A percentile compares a stretch with the other conserved stretches of the same genome.
phyloP scores from a whole-genome alignment of 2,888 invertebrate genomes.

The Leptinotarsa haldemani region DNA sequence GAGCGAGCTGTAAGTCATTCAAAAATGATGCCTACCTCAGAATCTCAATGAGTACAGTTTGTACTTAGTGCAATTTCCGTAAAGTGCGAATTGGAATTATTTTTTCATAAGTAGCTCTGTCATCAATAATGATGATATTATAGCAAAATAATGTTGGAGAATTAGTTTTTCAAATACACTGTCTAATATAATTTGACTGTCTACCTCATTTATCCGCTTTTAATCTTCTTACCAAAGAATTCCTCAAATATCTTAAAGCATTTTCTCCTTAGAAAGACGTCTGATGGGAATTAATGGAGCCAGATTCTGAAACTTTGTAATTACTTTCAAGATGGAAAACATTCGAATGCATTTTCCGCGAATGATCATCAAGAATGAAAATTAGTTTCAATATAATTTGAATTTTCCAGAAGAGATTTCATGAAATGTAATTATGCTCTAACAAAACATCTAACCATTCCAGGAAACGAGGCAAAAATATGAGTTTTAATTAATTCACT shows the following conservation, averaged over 20 bases:
- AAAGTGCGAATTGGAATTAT: no score
- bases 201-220: neutral
- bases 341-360: neutral
- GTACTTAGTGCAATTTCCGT: no score
- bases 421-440: neutral
- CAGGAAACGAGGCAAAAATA: neutral
- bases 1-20: no score
- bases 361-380: neutral
- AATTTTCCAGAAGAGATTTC: neutral
- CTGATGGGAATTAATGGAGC: conserved; percentile 1
- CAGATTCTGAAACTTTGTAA: neutral
- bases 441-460: neutral
- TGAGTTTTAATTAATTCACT: neutral
- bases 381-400: neutral
- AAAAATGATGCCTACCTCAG: no score
- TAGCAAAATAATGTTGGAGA: no score
- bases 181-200: neutral
- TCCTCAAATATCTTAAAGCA: neutral
- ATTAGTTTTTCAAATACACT: no score
- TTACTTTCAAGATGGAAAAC: conserved; percentile 9
- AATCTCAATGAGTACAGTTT: no score
- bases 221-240: neutral
- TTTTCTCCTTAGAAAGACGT: neutral
- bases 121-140: no score
- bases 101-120: no score